Evolutionary conservation across 2,113 vertebrate species (phyloP), one percentile per base, ranked within the genome.

Genomic region (Spheniscus mendiculus): DNA sequence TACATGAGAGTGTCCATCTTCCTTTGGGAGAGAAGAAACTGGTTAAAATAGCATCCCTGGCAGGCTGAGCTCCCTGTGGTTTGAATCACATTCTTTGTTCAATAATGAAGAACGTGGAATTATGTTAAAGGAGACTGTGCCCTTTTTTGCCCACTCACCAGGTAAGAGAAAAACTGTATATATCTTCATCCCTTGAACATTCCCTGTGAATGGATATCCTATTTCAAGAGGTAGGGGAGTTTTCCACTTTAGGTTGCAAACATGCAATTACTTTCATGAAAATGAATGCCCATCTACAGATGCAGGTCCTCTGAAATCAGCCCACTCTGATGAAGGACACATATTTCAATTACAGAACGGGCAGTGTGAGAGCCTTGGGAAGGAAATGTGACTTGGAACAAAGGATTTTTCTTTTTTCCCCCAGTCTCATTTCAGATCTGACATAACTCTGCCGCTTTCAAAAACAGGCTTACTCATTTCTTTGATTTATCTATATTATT

Each of bases 401-500:
- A 84, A 83, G 27, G 42, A 42, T 25, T 29, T 17, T 53, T 79
- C 42, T 89, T 83, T 59, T 69, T 49, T 15, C 11, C 7, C 34
- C 9, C 20, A 34, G 30, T 56, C 34, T 87, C 49, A n/a, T 76
- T 92, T 95, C 72, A 74, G 49, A 44, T 83, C 61, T 87, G 49
- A 76, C 34, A 56, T 52, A 56, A 90, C 30, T 78, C 53, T 38
- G 47, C 32, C 7, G 3, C 83, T 85, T 91, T 87, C 49, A 49
- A 76, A 95, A 74, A 3, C 27, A 87, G 17, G 10, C 49, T 40
- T 90, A 62, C 27, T 77, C 6, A 45, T 90, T 85, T 83, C 40
- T 93, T 90, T 89, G 81, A 74, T 95, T 93, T 93, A 58, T 92
- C 67, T 80, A 6, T 58, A n/a, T 90, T 73, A 86, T 92, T 93